Evolutionary conservation across 2,888 invertebrate species (phyloP), one percentile per base, ranked within the genome.

Genomic region (Drosophila conformis): DNA sequence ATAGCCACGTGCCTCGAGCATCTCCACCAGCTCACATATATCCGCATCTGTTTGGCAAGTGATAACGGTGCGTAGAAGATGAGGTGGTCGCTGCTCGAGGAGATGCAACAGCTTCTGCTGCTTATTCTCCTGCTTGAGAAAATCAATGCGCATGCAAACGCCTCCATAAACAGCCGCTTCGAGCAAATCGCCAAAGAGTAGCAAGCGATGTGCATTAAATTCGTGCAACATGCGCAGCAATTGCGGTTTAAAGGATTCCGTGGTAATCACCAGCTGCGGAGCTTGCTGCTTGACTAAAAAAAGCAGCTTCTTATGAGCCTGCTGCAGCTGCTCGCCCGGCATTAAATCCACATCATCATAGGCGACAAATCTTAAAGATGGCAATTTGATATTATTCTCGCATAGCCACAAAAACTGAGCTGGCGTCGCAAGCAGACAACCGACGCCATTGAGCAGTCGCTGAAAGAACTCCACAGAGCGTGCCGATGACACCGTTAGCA

Each of bases 161-260:
- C 83, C 70, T 0, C 88, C 85, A 33, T 85, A 89, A 1, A 85
- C 8, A 3, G 88, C 80, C 0, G 85, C 88, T 68, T 85, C 88
- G n/a, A 85, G 59, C 1, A 80, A 21, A 33, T 85, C 88, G 0
- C 89, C 88, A 42, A 85, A 87, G 1, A 85, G 57, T 7, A 85
- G 8, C 53, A 80, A 46, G 6, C 80, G 66, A 2, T 74, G 7
- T 1, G 31, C 18, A 49, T 69, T 87, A 5, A 69, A 42, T 1
- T 54, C 52, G 0, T 11, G 29, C 18, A 89, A 2, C 48, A 67
- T 67, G 5, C 33, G n/a, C 7, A 81, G 52, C 7, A 69, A n/a
- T 2, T 27, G n/a, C 1, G 7, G 21, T 0, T 69, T 46, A 33
- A 58, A 87, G 0, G 63, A 49, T 25, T 85, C 69, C 6, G 83